Base-by-base conservation (phyloP, 2,797 vertebrate species). In the Sebastes goodei region DNA sequence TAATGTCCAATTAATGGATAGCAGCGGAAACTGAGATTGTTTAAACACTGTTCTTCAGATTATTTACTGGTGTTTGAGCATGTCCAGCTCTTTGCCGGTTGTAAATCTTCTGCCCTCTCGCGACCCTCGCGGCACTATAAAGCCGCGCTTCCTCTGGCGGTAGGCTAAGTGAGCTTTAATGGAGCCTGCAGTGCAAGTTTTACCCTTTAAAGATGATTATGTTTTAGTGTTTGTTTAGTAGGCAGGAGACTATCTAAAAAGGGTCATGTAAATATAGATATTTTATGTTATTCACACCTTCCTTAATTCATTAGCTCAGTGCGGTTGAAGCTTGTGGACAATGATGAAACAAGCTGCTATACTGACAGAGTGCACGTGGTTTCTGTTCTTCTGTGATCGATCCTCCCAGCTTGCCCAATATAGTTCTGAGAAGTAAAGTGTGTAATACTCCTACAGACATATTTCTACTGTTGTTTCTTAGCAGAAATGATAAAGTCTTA, bases 1-100 rank as follows among this genome's bases (percentile, higher is more conserved):
- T 93, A 92, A 91, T 83, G 81, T 86, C 74, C 86, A 89, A 93
- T 94, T 93, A 94, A 89, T 80, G 86, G 89, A 74, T 86, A 76
- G 69, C 80, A 38, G 66, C 52, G 67, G 71, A 82, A 88, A 82
- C 82, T 33, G 71, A 83, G 88, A 87, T 88, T 85, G 87, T 91
- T 90, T 86, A 74, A 90, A 89, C 68, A 81, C 66, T 56, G 56
- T 86, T 81, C 88, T 77, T 74, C 73, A 32, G 75, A 84, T 92
- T 82, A 94, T 94, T 93, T 89, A 93, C 81, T 85, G 89, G 74
- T 81, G 80, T 90, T 88, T 84, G 83, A 89, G 87, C 65, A 66
- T 84, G 81, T 88, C 82, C 74, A 87, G 83, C 74, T 84, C 68
- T 87, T 78, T 61, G 73, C 84, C 2, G 11, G 81, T 70, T 85